phyloP scores from a whole-genome alignment of 2,888 invertebrate species.

The Drosophila tanythrix region DNA sequence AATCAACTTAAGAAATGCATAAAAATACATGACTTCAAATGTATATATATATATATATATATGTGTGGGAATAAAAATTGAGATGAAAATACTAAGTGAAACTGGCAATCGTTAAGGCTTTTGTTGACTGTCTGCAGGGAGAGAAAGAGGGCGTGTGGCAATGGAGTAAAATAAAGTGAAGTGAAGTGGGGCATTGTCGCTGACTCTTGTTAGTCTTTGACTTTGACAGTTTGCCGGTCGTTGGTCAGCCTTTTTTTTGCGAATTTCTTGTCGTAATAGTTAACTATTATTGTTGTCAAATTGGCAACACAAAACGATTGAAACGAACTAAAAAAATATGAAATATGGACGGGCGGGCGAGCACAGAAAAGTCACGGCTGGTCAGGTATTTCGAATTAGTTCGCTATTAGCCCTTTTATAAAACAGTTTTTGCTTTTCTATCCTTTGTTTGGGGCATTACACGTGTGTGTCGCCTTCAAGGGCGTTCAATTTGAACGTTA shows the following conservation, averaged over 20 bases:
- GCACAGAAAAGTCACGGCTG: conserved; percentile 40
- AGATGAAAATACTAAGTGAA: conserved; percentile 32
- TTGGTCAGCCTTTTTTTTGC: conserved; percentile 21
- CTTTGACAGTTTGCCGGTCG: conserved; percentile 56
- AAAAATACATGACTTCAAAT: conserved; percentile 36
- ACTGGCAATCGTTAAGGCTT: conserved; percentile 41
- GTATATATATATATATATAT: not conserved
- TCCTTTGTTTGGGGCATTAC: conserved; percentile 52
- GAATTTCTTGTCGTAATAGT: conserved; percentile 11
- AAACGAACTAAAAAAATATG: conserved; percentile 1
- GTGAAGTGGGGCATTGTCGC: conserved; percentile 22
- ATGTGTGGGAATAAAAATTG: conserved; percentile 18
- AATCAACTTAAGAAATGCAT: conserved; percentile 39
- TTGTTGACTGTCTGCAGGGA: conserved; percentile 12
- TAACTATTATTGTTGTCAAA: conserved; percentile 32
- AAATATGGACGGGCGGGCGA: conserved; percentile 15
- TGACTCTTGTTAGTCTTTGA: conserved; percentile 63
- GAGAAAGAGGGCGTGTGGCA: not conserved
- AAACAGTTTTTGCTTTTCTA: conserved; percentile 17
- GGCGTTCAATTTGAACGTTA: conserved; percentile 25
- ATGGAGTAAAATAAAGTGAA: conserved; percentile 2
- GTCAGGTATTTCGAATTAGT: conserved; percentile 47
- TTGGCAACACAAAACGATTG: conserved; percentile 28
- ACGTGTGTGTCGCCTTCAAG: conserved; percentile 60
- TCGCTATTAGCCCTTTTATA: conserved; percentile 58